Conservation (phyloP, 2,888 invertebrate genomes). For the Epicampocera succincta region DNA sequence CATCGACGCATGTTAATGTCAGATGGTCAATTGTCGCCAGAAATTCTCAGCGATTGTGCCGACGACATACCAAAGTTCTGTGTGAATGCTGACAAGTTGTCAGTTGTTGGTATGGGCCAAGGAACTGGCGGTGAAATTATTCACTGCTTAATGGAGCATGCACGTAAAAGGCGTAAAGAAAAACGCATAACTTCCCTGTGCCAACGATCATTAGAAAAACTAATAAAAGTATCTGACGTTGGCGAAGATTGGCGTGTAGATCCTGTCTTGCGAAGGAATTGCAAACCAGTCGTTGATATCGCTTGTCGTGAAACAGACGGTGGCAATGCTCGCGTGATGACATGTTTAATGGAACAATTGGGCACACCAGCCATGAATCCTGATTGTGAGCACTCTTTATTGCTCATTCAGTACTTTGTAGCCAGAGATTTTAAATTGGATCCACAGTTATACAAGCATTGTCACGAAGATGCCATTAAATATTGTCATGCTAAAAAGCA, state of each 20-base stretch:
- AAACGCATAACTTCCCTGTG: slow-evolving; percentile 87
- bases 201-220: slow-evolving; percentile 88
- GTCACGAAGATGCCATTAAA: slow-evolving; percentile 92
- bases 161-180: slow-evolving; percentile 84
- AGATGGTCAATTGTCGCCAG: slow-evolving; percentile 96
- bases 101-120: slow-evolving; percentile 72
- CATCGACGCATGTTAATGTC: slow-evolving; percentile 95
- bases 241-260: slow-evolving; percentile 98
- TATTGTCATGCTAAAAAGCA: slow-evolving; percentile 90
- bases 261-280: slow-evolving; percentile 92
- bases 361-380: slow-evolving; percentile 90
- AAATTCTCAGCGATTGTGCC: slow-evolving; percentile 92
- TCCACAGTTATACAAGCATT: slow-evolving; percentile 92
- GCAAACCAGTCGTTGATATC: slow-evolving; percentile 91
- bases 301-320: slow-evolving; percentile 88
- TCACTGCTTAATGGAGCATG: slow-evolving; percentile 96
- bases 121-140: slow-evolving; percentile 91
- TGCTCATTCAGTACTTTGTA: slow-evolving; percentile 98
- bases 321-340: slow-evolving; percentile 92
- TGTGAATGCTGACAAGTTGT: slow-evolving; percentile 84
- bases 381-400: slow-evolving; percentile 93
- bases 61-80: slow-evolving; percentile 91
- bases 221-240: slow-evolving; percentile 94
- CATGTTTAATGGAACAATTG: slow-evolving; percentile 96
- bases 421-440: slow-evolving; percentile 97